phyloP scores from a whole-genome alignment of 2,113 vertebrate genomes.

The Barnardius zonarius region DNA sequence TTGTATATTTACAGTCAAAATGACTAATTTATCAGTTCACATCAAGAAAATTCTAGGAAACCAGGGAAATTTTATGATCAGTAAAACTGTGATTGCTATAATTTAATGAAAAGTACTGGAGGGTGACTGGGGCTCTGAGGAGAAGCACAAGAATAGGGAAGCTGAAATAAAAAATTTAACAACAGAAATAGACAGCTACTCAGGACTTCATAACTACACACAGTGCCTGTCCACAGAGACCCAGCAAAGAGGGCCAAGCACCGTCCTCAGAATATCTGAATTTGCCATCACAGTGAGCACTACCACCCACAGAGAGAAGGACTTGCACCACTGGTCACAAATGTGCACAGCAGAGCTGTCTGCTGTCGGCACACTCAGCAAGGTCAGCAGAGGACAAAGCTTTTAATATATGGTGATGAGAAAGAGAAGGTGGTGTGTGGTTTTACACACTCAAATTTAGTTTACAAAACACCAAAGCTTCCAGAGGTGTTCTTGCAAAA shows the following conservation, averaged over 20 bases:
- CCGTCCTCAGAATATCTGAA: neutral
- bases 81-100: constrained; percentile 29
- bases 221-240: neutral
- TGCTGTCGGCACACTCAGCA: fast-evolving
- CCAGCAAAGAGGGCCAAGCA: neutral
- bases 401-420: neutral
- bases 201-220: neutral
- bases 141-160: neutral
- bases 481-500: neutral
- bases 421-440: neutral
- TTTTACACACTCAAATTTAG: neutral
- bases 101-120: constrained; percentile 40
- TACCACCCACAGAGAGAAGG: neutral
- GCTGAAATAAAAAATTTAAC: constrained; percentile 53
- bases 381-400: constrained; percentile 21
- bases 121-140: neutral
- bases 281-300: neutral
- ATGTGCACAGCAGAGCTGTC: neutral
- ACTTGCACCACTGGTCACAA: neutral
- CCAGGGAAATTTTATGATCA: constrained; percentile 42
- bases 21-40: constrained; percentile 47
- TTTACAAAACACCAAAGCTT: constrained; percentile 21
- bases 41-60: constrained; percentile 35
- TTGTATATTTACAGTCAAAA: neutral
- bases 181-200: constrained; percentile 26